These are phyloP conservation scores for Papilio xuthus DNA, from an alignment of 1,140 invertebrate species.

Conservation along the genomic window DNA sequence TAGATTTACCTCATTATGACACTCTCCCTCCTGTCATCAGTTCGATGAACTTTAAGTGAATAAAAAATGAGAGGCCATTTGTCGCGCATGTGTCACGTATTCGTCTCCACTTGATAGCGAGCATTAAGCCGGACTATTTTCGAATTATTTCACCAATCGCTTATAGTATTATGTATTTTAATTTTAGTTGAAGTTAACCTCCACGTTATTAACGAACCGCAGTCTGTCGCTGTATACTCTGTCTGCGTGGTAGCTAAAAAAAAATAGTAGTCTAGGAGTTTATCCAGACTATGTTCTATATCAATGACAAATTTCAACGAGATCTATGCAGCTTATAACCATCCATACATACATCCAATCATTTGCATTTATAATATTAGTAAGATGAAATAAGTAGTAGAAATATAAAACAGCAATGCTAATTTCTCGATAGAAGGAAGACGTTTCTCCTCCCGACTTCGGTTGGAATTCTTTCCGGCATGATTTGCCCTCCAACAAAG, in stretches of 20 bases:
- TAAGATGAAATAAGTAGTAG: too few species aligned
- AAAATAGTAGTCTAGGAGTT: too few species aligned
- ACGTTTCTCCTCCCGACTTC: neutral
- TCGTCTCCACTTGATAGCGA: conserved; percentile 32
- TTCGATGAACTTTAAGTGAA: conserved; percentile 52
- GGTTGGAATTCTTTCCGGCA: conserved; percentile 15
- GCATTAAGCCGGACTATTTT: conserved; percentile 26
- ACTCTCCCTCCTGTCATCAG: conserved; percentile 45
- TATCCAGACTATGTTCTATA: too few species aligned
- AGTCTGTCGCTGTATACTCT: too few species aligned
- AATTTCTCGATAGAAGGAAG: conserved; percentile 10
- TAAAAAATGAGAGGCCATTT: conserved; percentile 61
- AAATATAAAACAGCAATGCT: neutral
- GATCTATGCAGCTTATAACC: too few species aligned
- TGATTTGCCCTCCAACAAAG: conserved; percentile 31
- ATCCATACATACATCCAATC: too few species aligned
- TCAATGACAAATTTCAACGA: too few species aligned
- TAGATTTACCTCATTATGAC: conserved; percentile 57
- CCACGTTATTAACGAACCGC: too few species aligned
- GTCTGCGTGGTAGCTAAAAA: neutral
- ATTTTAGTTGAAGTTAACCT: neutral
- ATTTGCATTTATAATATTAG: too few species aligned
- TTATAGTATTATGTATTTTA: neutral
- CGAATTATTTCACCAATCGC: neutral
- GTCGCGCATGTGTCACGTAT: conserved; percentile 59